These are phyloP conservation scores for Sinodicranocentrus sp. DNA, from an alignment of 2,888 invertebrate genomes.

Conservation along the genomic window DNA sequence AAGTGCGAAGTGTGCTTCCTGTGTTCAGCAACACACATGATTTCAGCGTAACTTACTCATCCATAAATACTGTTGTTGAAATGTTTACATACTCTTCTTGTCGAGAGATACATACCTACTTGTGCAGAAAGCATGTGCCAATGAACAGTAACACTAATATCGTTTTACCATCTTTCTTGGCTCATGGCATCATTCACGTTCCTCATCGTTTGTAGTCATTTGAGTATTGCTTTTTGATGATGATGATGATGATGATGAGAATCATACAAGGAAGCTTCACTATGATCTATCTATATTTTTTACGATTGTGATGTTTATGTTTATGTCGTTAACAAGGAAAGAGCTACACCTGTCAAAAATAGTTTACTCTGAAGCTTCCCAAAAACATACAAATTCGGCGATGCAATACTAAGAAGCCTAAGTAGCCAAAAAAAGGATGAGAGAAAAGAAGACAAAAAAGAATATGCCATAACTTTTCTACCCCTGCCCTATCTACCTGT, in stretches of 20 bases:
- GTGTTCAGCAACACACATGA: constrained; percentile 9
- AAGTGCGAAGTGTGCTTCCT: constrained; percentile 53
- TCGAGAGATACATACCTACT: constrained; percentile 10
- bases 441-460: too few relatives aligned
- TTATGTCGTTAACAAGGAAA: too few relatives aligned
- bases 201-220: too few relatives aligned
- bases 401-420: background rate
- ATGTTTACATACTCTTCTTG: background rate
- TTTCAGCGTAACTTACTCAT: constrained; percentile 24
- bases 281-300: too few relatives aligned
- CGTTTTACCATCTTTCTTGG: background rate
- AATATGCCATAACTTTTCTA: background rate
- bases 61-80: constrained; percentile 6
- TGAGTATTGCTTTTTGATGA: too few relatives aligned
- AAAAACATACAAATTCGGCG: too few relatives aligned
- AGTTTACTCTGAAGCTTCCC: constrained; percentile 8
- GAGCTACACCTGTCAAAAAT: constrained; percentile 8
- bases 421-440: background rate
- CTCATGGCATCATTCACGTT: too few relatives aligned
- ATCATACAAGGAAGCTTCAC: too few relatives aligned
- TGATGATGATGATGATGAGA: too few relatives aligned
- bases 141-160: constrained; percentile 6
- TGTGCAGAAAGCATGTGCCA: constrained; percentile 18
- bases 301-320: too few relatives aligned
- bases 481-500: constrained; percentile 19